phyloP scores from a whole-genome alignment of 2,797 vertebrate genomes.

The Notolepis coatsorum region DNA sequence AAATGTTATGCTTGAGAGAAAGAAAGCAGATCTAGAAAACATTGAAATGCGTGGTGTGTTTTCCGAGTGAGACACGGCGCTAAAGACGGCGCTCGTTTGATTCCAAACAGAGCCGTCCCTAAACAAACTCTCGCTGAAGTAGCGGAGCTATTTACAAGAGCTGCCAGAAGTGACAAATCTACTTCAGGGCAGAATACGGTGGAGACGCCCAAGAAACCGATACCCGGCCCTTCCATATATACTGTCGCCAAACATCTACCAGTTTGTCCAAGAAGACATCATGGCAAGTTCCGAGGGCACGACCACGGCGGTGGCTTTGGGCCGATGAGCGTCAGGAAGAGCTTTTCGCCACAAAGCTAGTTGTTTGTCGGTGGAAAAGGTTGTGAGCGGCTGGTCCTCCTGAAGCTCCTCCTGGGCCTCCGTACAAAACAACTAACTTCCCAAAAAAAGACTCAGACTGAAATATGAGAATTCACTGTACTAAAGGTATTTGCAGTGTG shows the following conservation, averaged over 20 bases:
- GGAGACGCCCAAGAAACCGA: conserved; percentile 41
- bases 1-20: conserved; percentile 74
- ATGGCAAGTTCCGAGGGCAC: not conserved
- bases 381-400: not conserved
- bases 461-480: conserved; percentile 56
- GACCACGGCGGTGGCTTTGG: no score
- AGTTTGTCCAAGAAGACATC: conserved; percentile 20
- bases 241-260: conserved; percentile 18
- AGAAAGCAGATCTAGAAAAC: conserved; percentile 74
- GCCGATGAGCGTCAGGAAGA: no score
- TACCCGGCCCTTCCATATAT: conserved; percentile 18
- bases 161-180: conserved; percentile 71
- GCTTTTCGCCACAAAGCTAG: not conserved
- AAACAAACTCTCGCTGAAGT: conserved; percentile 44
- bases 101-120: conserved; percentile 50
- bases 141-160: conserved; percentile 75
- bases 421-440: conserved; percentile 31
- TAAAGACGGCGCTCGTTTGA: conserved; percentile 31
- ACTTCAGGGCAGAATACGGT: conserved; percentile 50
- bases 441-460: conserved; percentile 50
- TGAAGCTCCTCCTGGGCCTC: conserved; percentile 9
- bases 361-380: not conserved
- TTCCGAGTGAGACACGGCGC: conserved; percentile 4
- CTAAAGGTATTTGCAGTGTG: conserved; percentile 61
- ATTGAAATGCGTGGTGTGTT: conserved; percentile 63